Conservation (phyloP, 2,113 vertebrate genomes). For the Pogona vitticeps region DNA sequence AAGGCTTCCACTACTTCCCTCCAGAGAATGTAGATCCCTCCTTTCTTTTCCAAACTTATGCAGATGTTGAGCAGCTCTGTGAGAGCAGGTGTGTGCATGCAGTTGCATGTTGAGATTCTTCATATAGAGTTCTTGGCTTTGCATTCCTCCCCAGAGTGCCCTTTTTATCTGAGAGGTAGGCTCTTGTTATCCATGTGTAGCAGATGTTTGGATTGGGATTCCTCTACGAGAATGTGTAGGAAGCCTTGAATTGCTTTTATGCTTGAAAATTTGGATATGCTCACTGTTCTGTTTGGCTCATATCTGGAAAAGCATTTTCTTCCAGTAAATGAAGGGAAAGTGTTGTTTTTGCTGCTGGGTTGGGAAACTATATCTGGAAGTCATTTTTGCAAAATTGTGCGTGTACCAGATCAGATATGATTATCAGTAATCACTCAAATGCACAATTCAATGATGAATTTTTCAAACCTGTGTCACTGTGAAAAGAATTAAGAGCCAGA, state of each 20-base stretch:
- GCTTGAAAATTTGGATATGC: not conserved
- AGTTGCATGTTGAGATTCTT: not conserved
- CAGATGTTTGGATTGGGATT: not conserved
- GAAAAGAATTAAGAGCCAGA: not conserved
- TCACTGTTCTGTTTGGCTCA: conserved; percentile 27
- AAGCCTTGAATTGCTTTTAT: not conserved
- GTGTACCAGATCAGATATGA: not conserved
- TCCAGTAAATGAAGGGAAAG: not conserved
- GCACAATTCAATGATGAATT: not conserved
- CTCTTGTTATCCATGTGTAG: not conserved
- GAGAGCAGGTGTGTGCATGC: conserved; percentile 9
- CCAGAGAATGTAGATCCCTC: not conserved
- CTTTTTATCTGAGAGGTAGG: not conserved
- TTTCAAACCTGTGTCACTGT: not conserved
- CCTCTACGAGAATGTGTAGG: not conserved
- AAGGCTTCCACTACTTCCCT: not conserved
- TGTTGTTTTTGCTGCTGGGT: not conserved
- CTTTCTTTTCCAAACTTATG: not conserved
- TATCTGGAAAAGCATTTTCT: not conserved
- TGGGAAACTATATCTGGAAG: too few species aligned
- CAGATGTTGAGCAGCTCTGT: conserved; percentile 8
- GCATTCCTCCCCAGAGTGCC: not conserved
- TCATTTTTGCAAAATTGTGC: not conserved
- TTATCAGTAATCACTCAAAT: not conserved
- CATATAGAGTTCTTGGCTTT: not conserved